A percentile compares a stretch with the other conserved stretches of the same genome.
phyloP scores from a whole-genome alignment of 2,888 invertebrate genomes.

The Pterobdella sp. region DNA sequence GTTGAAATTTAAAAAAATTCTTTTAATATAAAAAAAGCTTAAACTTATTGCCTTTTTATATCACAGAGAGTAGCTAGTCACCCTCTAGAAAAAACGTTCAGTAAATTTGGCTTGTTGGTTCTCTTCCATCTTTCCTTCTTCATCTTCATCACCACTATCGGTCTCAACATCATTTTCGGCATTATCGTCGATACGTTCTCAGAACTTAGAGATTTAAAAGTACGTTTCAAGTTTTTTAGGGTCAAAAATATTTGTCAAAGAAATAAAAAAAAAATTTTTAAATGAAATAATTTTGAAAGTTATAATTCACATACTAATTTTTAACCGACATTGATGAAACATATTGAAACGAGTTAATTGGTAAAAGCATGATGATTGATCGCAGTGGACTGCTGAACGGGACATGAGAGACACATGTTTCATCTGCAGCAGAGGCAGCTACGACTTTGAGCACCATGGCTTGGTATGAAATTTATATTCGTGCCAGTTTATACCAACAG shows the following conservation, averaged over 20 bases:
- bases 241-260: not conserved
- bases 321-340: not conserved
- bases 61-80: constrained; percentile 36
- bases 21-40: not conserved
- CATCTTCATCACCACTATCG: constrained; percentile 52
- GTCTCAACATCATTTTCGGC: constrained; percentile 52
- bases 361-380: too few relatives aligned
- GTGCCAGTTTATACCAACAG: not conserved
- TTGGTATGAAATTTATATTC: constrained; percentile 28
- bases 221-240: constrained; percentile 33
- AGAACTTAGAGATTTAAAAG: constrained; percentile 51
- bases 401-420: constrained; percentile 52
- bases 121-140: constrained; percentile 51
- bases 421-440: constrained; percentile 50
- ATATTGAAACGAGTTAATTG: not conserved
- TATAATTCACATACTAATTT: not conserved
- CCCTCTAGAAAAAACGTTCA: constrained; percentile 41
- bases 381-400: constrained; percentile 51
- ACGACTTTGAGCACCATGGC: constrained; percentile 52
- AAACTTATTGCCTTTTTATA: not conserved
- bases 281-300: not conserved
- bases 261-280: not conserved
- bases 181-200: constrained; percentile 53
- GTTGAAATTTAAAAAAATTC: not conserved
- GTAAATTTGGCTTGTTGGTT: constrained; percentile 46